These are phyloP conservation scores for Coilia nasus DNA, from an alignment of 2,797 vertebrate genomes.

Conservation along the genomic window DNA sequence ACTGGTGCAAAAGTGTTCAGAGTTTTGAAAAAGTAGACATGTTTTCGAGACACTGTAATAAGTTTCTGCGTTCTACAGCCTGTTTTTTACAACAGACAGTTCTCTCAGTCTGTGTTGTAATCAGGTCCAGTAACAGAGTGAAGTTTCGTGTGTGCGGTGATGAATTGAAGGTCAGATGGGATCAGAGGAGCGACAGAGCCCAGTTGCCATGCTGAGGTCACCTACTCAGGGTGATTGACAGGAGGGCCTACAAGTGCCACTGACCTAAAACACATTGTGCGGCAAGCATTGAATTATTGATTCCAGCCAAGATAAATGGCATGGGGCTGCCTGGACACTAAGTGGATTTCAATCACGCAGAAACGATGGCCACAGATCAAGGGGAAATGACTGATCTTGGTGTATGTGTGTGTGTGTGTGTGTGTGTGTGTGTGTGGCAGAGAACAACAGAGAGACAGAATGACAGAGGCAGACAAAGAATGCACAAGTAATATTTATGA, in stretches of 20 bases:
- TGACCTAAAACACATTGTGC: constrained; percentile 23
- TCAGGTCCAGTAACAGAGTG: not conserved
- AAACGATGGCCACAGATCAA: constrained; percentile 8
- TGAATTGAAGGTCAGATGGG: constrained; percentile 17
- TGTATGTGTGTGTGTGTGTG: not conserved
- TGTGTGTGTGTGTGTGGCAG: not conserved
- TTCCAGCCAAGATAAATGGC: constrained; percentile 24
- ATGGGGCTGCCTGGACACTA: constrained; percentile 26
- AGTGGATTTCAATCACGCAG: constrained; percentile 40
- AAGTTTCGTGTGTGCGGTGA: not conserved
- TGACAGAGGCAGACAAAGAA: not conserved
- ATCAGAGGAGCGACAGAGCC: not conserved
- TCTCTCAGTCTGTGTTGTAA: not conserved
- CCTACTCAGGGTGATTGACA: constrained; percentile 33
- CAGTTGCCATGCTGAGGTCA: not conserved
- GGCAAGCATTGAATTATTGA: constrained; percentile 44
- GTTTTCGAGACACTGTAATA: no score
- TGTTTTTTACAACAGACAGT: not conserved
- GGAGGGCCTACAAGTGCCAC: constrained; percentile 21
- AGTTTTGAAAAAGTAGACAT: no score
- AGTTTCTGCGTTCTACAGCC: not conserved
- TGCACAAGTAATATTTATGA: not conserved
- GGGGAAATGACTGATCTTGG: not conserved
- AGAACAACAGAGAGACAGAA: not conserved
- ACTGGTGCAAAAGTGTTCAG: no score